These are phyloP conservation scores for Pipa parva DNA, from an alignment of 2,113 vertebrate species.

Conservation along the genomic window DNA sequence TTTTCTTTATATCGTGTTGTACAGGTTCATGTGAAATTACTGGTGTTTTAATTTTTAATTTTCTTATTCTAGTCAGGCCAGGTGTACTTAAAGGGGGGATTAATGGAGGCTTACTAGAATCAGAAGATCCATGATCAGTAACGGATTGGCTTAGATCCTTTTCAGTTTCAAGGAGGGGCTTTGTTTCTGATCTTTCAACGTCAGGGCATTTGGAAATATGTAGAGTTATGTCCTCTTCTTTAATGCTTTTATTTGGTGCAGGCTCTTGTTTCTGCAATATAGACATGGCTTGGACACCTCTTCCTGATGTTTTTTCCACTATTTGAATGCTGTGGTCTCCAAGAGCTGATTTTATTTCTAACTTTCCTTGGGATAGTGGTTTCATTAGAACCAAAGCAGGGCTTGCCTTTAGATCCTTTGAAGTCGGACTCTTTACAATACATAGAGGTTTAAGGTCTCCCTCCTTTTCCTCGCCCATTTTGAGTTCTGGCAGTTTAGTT, in stretches of 20 bases:
- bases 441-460: neutral
- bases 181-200: neutral
- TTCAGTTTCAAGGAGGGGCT: neutral
- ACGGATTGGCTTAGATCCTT: neutral
- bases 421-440: neutral
- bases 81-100: neutral
- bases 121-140: neutral
- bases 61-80: conserved; percentile 15
- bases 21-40: neutral
- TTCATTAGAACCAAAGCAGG: conserved; percentile 24
- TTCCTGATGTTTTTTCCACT: conserved; percentile 25
- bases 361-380: conserved; percentile 8
- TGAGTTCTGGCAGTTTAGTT: neutral
- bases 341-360: neutral
- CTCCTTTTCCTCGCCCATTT: neutral
- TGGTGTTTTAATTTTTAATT: neutral
- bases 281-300: conserved; percentile 36
- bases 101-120: neutral
- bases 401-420: conserved; percentile 24
- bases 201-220: conserved; percentile 4
- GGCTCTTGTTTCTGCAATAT: conserved; percentile 25
- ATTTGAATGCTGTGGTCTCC: conserved; percentile 28
- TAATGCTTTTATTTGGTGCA: neutral
- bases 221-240: conserved; percentile 10
- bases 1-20: neutral